Evolutionary conservation across 1,140 invertebrate genomes (phyloP), one percentile per base, ranked within the genome.

Genomic region (Conopomorpha cramerella): DNA sequence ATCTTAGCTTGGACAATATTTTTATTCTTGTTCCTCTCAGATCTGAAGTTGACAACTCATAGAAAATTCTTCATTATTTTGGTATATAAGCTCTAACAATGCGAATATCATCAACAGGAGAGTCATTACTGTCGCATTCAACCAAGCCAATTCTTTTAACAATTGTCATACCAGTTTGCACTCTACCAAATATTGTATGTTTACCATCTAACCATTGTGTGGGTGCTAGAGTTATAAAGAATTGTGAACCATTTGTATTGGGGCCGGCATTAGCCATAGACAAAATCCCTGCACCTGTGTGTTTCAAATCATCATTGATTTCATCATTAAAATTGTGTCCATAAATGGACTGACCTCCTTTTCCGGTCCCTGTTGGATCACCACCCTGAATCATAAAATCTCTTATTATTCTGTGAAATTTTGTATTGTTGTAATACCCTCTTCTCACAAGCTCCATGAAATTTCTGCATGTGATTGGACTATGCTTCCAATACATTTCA

Each of bases 361-460:
- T 87, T 0, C 96, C 92, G 17, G 95, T 98, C 6, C 90, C 91
- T 27, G 95, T 96, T 1, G 95, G 96, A 83, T 98, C 95, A 14
- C 90, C 90, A 10, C 88, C 92, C 82, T 96, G 96, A 53, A 99
- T 96, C 95, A 99, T 98, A 71, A 99, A 99, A 76, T 98, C 93
- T 42, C 87, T 67, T 41, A 99, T 98, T 25, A 99, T 89, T 59
- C 96, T 82, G 67, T 99, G 97, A 74, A 99, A 99, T 57, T 95
- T 95, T 6, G 93, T 93, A 38, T 90, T 90, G 76, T 98, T 96
- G 63, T 97, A 99, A 78, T 98, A 99, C 16, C 95, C 94, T 59
- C 95, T 80, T 43, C 93, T 79, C 0, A 89, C 81, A 16, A 99
- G 77, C 78, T 99, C 96, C 35, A 95, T 95, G 81, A 99, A 99